Evolutionary conservation across 2,797 vertebrate species (phyloP).

Genomic region (Sebastes hubbsi): DNA sequence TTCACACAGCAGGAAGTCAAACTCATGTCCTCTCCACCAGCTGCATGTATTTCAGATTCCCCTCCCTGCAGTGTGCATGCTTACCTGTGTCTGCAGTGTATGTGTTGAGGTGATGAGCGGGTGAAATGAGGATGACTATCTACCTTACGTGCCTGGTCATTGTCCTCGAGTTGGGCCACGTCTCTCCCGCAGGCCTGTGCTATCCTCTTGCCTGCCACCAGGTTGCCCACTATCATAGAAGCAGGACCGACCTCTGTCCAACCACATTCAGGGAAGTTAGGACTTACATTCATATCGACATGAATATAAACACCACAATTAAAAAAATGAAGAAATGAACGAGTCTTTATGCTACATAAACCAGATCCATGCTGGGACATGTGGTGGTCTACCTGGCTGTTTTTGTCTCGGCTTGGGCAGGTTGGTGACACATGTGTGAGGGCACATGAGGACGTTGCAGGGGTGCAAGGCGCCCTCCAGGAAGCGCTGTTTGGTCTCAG

Average conservation of each 20-base stretch:
- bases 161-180: slow-evolving; percentile 92
- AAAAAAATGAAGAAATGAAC: neutral
- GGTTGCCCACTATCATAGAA: slow-evolving; percentile 97
- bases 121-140: slow-evolving; percentile 66
- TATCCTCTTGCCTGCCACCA: slow-evolving; percentile 95
- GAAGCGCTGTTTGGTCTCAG: slow-evolving; percentile 96
- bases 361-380: neutral
- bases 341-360: neutral
- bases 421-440: slow-evolving; percentile 96
- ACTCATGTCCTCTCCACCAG: neutral
- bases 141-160: slow-evolving; percentile 94
- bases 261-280: slow-evolving; percentile 7
- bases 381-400: slow-evolving; percentile 86
- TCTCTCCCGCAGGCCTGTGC: slow-evolving; percentile 95
- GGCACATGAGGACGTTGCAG: slow-evolving; percentile 96
- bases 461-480: slow-evolving; percentile 93
- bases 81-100: slow-evolving; percentile 40
- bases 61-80: neutral
- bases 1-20: neutral
- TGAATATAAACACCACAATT: neutral
- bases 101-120: slow-evolving; percentile 18
- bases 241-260: slow-evolving; percentile 93
- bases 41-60: neutral
- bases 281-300: neutral
- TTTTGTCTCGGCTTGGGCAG: slow-evolving; percentile 96